Percentiles rank a stretch among this genome's conserved stretches.
These are phyloP conservation scores for Lagodon rhomboides DNA, from an alignment of 2,797 vertebrate genomes.

Conservation along the genomic window DNA sequence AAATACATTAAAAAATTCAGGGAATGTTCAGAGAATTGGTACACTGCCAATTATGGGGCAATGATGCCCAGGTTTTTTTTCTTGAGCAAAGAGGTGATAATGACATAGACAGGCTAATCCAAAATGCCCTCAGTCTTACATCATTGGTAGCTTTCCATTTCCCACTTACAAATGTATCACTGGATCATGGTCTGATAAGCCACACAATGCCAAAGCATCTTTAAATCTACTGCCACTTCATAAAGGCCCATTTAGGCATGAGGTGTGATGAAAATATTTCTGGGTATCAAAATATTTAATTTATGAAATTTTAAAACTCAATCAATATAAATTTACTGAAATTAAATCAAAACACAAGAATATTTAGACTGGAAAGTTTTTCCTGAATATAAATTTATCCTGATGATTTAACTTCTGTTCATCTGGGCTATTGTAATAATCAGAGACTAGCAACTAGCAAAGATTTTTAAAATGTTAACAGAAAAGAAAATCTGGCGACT, in stretches of 20 bases:
- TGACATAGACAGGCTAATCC: not conserved
- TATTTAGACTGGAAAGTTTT: not conserved
- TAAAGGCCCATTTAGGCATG: too few species aligned
- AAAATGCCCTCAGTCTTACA: not conserved
- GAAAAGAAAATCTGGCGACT: constrained; percentile 16
- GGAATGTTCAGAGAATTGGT: not conserved
- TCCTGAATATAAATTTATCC: not conserved
- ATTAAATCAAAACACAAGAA: not conserved
- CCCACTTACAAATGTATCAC: too few species aligned
- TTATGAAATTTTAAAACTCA: too few species aligned
- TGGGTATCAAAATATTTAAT: too few species aligned
- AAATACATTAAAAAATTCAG: not conserved
- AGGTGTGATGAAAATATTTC: too few species aligned
- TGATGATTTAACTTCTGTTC: not conserved
- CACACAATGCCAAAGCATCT: not conserved
- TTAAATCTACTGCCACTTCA: not conserved
- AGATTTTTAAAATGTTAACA: not conserved
- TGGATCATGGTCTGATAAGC: not conserved
- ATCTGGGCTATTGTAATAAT: not conserved
- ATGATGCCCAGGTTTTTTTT: not conserved
- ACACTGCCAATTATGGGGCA: not conserved
- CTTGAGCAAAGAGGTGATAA: too few species aligned
- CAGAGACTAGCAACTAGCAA: not conserved
- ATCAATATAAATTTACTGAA: not conserved
- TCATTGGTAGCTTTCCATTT: not conserved